Evolutionary conservation across 1,140 invertebrate genomes (phyloP).

Genomic region (Zaprionus davidi): DNA sequence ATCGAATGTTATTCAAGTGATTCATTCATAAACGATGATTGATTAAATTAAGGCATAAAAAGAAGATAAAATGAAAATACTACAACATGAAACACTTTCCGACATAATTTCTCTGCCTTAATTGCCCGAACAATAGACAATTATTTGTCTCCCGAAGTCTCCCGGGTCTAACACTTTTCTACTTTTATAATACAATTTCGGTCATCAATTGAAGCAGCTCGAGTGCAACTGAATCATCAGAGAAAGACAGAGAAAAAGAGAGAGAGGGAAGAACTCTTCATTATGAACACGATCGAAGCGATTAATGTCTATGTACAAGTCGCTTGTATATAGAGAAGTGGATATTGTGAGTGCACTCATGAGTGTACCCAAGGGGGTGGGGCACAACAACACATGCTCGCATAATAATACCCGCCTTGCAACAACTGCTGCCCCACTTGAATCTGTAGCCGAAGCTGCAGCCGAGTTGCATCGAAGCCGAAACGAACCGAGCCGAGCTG

Average conservation of each 20-base stretch:
- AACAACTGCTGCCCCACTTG: constrained; percentile 60
- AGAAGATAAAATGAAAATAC: background rate
- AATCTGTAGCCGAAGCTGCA: too few relatives aligned
- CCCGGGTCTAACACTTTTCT: background rate
- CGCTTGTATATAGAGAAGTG: constrained; percentile 29
- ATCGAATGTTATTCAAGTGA: constrained; percentile 7
- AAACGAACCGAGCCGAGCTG: background rate
- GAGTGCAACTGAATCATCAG: constrained; percentile 64
- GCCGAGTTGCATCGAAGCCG: constrained; percentile 42
- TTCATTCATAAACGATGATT: constrained; percentile 2
- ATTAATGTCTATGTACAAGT: constrained; percentile 50
- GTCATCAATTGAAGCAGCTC: background rate
- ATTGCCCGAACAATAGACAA: constrained; percentile 11
- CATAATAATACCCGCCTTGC: constrained; percentile 52
- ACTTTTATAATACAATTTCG: constrained; percentile 8
- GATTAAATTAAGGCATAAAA: constrained; percentile 8
- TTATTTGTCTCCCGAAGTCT: background rate
- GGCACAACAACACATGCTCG: constrained; percentile 37
- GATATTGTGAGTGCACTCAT: constrained; percentile 13
- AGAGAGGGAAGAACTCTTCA: constrained; percentile 47
- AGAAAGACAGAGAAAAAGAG: background rate
- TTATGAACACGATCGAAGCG: constrained; percentile 64
- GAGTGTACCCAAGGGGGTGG: background rate
- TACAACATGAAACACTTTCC: constrained; percentile 8
- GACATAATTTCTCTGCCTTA: constrained; percentile 1